phyloP scores from a whole-genome alignment of 53 echinoderm and acorn worm species.

The Crossaster papposus region DNA sequence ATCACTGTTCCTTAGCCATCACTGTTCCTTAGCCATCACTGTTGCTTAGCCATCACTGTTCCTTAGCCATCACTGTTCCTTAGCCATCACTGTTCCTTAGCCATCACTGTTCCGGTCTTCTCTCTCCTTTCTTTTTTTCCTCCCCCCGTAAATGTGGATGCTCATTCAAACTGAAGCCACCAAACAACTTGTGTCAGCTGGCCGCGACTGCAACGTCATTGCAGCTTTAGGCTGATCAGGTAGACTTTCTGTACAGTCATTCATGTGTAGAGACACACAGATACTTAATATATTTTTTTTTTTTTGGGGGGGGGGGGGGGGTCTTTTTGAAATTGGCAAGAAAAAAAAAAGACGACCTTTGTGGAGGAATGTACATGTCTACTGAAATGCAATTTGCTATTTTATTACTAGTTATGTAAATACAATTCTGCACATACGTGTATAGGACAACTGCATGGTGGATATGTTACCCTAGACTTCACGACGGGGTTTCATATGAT shows the following conservation, averaged over 20 bases:
- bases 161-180: background rate
- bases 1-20: too few relatives aligned
- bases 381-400: background rate
- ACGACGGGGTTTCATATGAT: slow-evolving; percentile 19
- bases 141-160: background rate
- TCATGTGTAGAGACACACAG: background rate
- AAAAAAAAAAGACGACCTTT: background rate
- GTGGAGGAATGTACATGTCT: background rate
- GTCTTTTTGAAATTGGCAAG: background rate
- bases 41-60: too few relatives aligned
- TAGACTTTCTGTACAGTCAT: slow-evolving; percentile 14
- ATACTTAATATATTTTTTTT: background rate
- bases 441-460: slow-evolving; percentile 38
- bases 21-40: too few relatives aligned
- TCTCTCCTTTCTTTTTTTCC: slow-evolving; percentile 1
- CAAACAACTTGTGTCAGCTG: background rate
- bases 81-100: too few relatives aligned
- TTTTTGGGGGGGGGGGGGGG: too few relatives aligned
- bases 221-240: slow-evolving; percentile 3
- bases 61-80: too few relatives aligned
- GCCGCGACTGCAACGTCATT: background rate
- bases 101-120: too few relatives aligned
- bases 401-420: background rate
- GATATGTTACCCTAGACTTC: slow-evolving; percentile 45
- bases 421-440: background rate